These are phyloP conservation scores for Hirtodrosophila duncani DNA, from an alignment of 2,888 invertebrate species.

Conservation along the genomic window DNA sequence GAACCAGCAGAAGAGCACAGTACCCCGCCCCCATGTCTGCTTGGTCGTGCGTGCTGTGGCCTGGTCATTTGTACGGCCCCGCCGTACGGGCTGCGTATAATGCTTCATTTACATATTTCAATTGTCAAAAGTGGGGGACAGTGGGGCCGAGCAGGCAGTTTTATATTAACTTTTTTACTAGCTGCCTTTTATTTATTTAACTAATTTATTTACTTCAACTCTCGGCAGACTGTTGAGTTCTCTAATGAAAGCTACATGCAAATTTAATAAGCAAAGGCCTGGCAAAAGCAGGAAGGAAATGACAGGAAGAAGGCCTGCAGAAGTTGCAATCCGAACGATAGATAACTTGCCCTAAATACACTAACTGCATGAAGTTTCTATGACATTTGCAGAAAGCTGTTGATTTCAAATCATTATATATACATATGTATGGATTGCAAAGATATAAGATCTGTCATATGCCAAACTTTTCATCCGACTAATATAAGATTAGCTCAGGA, in stretches of 20 bases:
- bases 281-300: constrained; percentile 8
- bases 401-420: no score
- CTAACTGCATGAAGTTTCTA: no score
- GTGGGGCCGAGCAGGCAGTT: constrained; percentile 1
- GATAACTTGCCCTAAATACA: no score
- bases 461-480: no score
- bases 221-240: constrained; percentile 9
- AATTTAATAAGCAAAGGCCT: constrained; percentile 44
- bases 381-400: no score
- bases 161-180: constrained; percentile 19
- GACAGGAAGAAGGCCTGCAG: no score
- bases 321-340: no score
- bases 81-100: constrained; percentile 5
- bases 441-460: no score
- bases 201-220: constrained; percentile 54
- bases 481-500: no score
- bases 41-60: constrained; percentile 53
- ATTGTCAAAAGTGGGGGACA: constrained; percentile 32
- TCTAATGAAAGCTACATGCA: constrained; percentile 45
- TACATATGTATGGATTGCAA: no score
- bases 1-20: no score
- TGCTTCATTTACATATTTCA: constrained; percentile 55
- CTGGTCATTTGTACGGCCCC: constrained; percentile 27
- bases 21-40: constrained; percentile 1
- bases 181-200: constrained; percentile 34